Percentiles rank a stretch among this genome's conserved stretches.
These are phyloP conservation scores for Blastobasis adustella DNA, from an alignment of 2,888 invertebrate genomes.

Conservation along the genomic window DNA sequence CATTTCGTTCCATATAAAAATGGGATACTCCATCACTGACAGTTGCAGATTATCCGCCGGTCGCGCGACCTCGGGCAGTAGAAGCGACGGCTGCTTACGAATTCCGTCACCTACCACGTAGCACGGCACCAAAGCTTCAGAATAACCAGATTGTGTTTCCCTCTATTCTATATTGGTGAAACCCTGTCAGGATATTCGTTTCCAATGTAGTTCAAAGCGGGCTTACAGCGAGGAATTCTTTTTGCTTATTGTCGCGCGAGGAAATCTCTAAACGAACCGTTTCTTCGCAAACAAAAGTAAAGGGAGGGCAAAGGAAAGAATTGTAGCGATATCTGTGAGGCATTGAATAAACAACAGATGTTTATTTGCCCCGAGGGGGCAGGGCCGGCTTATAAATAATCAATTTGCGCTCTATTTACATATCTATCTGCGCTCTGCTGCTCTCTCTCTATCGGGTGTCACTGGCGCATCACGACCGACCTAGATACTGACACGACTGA, in stretches of 20 bases:
- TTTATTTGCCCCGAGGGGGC: constrained; percentile 27
- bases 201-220: constrained; percentile 2
- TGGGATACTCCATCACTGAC: too few relatives aligned
- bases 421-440: background rate
- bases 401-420: constrained; percentile 18
- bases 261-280: constrained; percentile 12
- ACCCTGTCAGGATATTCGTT: constrained; percentile 2
- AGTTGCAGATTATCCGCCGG: too few relatives aligned
- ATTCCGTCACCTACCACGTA: background rate
- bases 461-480: too few relatives aligned
- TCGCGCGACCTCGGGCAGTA: background rate
- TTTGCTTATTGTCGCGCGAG: constrained; percentile 16
- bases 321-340: constrained; percentile 33
- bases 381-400: constrained; percentile 43
- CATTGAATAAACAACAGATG: constrained; percentile 58
- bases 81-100: background rate
- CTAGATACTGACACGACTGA: too few relatives aligned
- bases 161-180: constrained; percentile 1
- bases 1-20: too few relatives aligned
- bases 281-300: background rate
- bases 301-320: constrained; percentile 15
- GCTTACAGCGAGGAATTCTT: constrained; percentile 7
- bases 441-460: too few relatives aligned
- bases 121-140: background rate
- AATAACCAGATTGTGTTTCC: constrained; percentile 1